Evolutionary conservation across 2,113 vertebrate species (phyloP).

Genomic region (Butastur rufipennis): DNA sequence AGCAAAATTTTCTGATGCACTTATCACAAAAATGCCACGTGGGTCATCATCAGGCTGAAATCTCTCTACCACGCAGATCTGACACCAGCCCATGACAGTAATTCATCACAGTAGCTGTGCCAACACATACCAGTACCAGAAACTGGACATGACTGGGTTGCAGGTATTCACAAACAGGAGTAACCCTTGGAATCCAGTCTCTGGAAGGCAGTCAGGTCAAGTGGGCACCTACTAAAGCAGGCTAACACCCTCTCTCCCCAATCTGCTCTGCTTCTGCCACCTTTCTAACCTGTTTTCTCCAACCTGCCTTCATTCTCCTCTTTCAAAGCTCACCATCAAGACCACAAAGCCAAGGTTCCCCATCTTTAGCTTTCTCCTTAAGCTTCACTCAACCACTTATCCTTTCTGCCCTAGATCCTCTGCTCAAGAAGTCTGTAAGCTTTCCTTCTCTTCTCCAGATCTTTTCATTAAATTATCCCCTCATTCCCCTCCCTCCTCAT

Average conservation of each 20-base stretch:
- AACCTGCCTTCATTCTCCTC: not conserved
- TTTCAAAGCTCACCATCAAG: not conserved
- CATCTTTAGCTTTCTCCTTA: not conserved
- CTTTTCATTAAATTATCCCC: not conserved
- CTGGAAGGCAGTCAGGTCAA: not conserved
- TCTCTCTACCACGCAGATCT: not conserved
- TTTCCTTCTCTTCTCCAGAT: not conserved
- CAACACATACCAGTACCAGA: fast-evolving
- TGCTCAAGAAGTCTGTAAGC: not conserved
- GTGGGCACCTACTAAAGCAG: no score
- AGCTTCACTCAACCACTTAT: not conserved
- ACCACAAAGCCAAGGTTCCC: not conserved
- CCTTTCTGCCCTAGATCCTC: not conserved
- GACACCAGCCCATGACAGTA: not conserved
- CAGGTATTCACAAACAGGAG: fast-evolving
- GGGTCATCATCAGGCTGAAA: not conserved
- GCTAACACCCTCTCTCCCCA: fast-evolving
- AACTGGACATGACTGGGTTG: fast-evolving
- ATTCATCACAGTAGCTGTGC: fast-evolving
- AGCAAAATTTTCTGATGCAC: not conserved
- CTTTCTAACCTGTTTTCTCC: not conserved
- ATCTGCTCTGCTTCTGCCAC: not conserved
- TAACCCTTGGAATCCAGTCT: not conserved
- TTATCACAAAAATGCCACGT: fast-evolving
- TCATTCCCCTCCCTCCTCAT: not conserved